Evolutionary conservation across 2,888 invertebrate species (phyloP), one percentile per base, ranked within the genome.

Genomic region (Dasysyrphus albostriatus): DNA sequence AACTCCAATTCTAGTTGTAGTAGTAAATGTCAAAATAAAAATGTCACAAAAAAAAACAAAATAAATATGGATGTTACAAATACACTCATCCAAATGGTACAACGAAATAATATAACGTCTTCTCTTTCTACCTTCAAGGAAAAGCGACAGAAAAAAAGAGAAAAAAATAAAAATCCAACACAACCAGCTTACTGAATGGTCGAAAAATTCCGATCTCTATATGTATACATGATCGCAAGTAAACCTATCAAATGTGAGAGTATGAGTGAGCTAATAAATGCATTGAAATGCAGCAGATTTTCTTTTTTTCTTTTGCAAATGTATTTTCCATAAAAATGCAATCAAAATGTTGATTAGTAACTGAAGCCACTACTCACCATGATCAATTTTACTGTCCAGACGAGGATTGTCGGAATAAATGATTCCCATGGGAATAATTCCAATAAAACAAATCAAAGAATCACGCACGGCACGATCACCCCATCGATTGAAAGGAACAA

Each of bases 131-230:
- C 51, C 61, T 16, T 7, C 47, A 32, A 34, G 32, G 32, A 34
- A 65, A 73, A 34, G 14, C 39, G 24, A 24, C 39, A 67, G 32
- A 51, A 61, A 69, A 54, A 80, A 49, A 77, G 10, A 8, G 7
- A 49, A 47, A 9, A 73, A 74, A 78, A 70, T 32, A 32, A 32
- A 32, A 32, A 32, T 6, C 32, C 19, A 73, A 82, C 58, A 82
- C 78, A 47, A 56, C 19, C 51, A 29, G 59, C 14, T 37, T 1
- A 10, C 10, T 29, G 61, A 79, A 79, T 88, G 88, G 88, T 88
- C 88, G 88, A 88, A 88, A 47, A 65, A 88, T 88, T 88, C 88
- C 88, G 73, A 83, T 83, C 76, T 59, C 83, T 83, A 88, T 88
- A 51, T 44, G 42, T 79, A 80, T 58, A 88, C 79, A 63, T 42